Percentiles rank a stretch among this genome's conserved stretches.
These are phyloP conservation scores for Papilio polyxenes DNA, from an alignment of 1,140 invertebrate genomes.

Conservation along the genomic window DNA sequence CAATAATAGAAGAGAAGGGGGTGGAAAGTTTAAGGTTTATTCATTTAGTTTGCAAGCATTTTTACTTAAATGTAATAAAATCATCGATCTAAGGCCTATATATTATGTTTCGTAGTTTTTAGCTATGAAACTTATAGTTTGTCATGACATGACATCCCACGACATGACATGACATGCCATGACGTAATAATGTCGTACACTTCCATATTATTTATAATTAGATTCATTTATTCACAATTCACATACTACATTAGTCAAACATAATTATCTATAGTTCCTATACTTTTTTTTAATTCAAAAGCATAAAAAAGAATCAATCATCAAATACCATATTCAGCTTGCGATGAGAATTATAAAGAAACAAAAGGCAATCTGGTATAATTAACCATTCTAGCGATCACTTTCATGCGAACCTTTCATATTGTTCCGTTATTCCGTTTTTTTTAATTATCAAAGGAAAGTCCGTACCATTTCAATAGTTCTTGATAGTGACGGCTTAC, in stretches of 20 bases:
- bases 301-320: background rate
- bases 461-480: background rate
- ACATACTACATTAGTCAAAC: background rate
- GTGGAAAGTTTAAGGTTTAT: too few species aligned
- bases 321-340: constrained; percentile 2
- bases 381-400: constrained; percentile 22
- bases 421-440: background rate
- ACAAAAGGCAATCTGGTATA: constrained; percentile 31
- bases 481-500: background rate
- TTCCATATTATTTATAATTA: background rate
- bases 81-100: too few species aligned
- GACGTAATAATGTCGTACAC: background rate
- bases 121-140: too few species aligned
- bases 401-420: constrained; percentile 18
- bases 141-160: too few species aligned
- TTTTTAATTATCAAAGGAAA: constrained; percentile 11
- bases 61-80: too few species aligned
- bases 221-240: background rate
- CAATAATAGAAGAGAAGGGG: too few species aligned
- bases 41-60: too few species aligned
- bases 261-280: background rate
- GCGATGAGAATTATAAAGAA: background rate
- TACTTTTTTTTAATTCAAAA: background rate
- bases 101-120: too few species aligned
- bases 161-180: background rate